phyloP scores from a whole-genome alignment of 2,797 vertebrate genomes.

The Pempheris klunzingeri region DNA sequence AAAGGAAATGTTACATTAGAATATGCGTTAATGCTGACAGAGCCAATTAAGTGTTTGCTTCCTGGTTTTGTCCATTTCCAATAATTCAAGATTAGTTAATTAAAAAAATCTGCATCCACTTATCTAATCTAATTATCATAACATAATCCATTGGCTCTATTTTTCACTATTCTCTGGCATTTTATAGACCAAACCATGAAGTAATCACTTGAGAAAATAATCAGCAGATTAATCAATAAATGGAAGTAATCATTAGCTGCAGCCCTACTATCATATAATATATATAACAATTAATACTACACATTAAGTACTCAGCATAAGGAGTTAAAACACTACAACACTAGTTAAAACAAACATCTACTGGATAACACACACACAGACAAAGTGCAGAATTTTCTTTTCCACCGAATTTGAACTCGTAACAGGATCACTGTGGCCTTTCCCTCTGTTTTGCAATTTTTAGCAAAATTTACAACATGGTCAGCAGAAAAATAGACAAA shows the following conservation, averaged over 20 bases:
- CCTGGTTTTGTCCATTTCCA: not conserved
- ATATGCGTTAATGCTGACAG: no score
- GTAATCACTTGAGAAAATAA: not conserved
- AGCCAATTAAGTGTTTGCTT: not conserved
- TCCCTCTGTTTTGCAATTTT: conserved; percentile 45
- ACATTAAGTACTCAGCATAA: not conserved
- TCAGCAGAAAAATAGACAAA: conserved; percentile 70
- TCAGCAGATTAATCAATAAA: not conserved
- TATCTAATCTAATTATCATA: no score
- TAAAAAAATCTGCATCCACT: not conserved
- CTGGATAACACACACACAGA: not conserved
- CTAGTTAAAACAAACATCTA: no score
- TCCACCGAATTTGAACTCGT: conserved; percentile 18
- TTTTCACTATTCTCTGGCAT: not conserved
- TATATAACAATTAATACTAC: not conserved
- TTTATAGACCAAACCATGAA: not conserved
- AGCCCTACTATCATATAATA: not conserved
- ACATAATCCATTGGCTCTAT: not conserved
- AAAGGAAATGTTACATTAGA: conserved; percentile 34
- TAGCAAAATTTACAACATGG: conserved; percentile 41
- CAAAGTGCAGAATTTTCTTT: not conserved
- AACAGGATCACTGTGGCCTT: conserved; percentile 50
- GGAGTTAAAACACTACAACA: not conserved
- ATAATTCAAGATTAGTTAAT: not conserved
- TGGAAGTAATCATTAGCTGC: not conserved